These are phyloP conservation scores for Parascotia fuliginaria DNA, from an alignment of 2,888 invertebrate species.

Conservation along the genomic window DNA sequence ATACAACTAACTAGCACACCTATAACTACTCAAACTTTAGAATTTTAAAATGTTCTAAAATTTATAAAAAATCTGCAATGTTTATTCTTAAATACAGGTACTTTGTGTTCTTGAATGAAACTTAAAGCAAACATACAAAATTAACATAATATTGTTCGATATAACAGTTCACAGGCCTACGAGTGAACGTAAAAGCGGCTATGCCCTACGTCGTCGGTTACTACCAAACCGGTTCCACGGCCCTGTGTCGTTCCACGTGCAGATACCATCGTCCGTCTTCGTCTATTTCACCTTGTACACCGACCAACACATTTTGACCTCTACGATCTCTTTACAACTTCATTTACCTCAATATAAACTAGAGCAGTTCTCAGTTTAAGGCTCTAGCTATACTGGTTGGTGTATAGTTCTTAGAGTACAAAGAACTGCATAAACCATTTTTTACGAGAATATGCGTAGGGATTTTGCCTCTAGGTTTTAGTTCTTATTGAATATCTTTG, in stretches of 20 bases:
- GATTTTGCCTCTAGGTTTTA: slow-evolving; percentile 28
- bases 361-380: slow-evolving; percentile 24
- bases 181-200: slow-evolving; percentile 55
- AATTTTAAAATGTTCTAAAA: too few species aligned
- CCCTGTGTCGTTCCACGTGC: slow-evolving; percentile 70
- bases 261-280: slow-evolving; percentile 77
- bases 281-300: slow-evolving; percentile 70
- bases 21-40: too few species aligned
- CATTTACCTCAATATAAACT: slow-evolving; percentile 27
- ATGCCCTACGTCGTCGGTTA: slow-evolving; percentile 72
- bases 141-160: slow-evolving; percentile 51
- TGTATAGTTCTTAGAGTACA: slow-evolving; percentile 52
- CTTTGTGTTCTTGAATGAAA: not conserved
- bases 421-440: slow-evolving; percentile 67
- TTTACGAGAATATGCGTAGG: slow-evolving; percentile 54
- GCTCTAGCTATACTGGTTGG: slow-evolving; percentile 40
- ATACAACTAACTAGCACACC: too few species aligned
- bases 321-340: slow-evolving; percentile 32
- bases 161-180: slow-evolving; percentile 52
- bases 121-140: slow-evolving; percentile 16
- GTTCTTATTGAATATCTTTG: slow-evolving; percentile 33
- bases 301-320: slow-evolving; percentile 44
- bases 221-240: slow-evolving; percentile 72
- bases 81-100: too few species aligned
- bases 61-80: too few species aligned